Conservation (phyloP, 2,888 invertebrate genomes). For the Steromphala cineraria region DNA sequence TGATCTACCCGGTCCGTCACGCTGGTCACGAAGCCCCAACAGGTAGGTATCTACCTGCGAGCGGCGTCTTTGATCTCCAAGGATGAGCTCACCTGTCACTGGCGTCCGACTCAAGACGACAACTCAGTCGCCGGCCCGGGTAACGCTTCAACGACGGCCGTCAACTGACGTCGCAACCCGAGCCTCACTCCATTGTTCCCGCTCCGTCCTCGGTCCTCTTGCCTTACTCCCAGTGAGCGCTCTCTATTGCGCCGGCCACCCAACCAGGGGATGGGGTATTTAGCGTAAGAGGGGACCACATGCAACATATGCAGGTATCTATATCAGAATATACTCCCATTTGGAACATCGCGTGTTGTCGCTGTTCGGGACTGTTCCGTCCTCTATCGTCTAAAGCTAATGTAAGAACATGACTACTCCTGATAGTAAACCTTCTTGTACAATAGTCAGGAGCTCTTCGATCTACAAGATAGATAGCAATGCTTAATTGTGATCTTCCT, state of each 20-base stretch:
- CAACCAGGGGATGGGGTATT: conserved; percentile 10
- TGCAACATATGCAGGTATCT: not conserved
- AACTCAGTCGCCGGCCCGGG: not conserved
- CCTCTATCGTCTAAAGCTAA: not conserved
- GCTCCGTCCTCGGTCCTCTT: not conserved
- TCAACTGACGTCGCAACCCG: conserved; percentile 7
- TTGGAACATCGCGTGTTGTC: not conserved
- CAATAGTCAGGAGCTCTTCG: not conserved
- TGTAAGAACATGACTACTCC: not conserved
- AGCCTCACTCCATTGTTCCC: not conserved
- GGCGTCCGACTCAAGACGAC: not conserved
- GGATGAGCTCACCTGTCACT: not conserved
- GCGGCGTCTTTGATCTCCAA: not conserved
- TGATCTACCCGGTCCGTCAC: not conserved
- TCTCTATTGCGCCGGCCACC: not conserved
- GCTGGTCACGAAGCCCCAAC: not conserved
- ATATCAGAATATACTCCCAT: not conserved
- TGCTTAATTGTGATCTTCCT: not conserved
- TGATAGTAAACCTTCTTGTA: not conserved
- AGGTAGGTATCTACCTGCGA: not conserved
- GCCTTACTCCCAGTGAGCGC: not conserved
- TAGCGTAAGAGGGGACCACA: not conserved
- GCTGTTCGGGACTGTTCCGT: not conserved
- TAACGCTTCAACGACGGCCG: not conserved
- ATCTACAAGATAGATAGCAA: not conserved